phyloP scores from a whole-genome alignment of 2,113 vertebrate species.

The Ictalurus punctatus region DNA sequence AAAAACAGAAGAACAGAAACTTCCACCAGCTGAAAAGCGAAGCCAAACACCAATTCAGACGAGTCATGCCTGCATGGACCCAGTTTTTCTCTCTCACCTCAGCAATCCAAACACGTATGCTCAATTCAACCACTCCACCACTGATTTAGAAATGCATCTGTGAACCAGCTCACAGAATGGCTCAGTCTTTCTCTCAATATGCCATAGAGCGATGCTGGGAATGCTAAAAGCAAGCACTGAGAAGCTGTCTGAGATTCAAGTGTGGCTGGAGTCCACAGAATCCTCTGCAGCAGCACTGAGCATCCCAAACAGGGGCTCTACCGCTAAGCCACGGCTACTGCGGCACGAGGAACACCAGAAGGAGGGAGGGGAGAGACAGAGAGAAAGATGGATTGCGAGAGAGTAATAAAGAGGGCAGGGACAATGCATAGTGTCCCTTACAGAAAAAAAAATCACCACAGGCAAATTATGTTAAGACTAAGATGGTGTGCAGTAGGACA shows the following conservation, averaged over 20 bases:
- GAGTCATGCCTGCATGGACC: slow-evolving; percentile 70
- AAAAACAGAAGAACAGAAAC: slow-evolving; percentile 78
- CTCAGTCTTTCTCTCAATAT: slow-evolving; percentile 18
- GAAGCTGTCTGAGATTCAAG: slow-evolving; percentile 24
- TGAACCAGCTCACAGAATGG: slow-evolving; percentile 31
- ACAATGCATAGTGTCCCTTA: slow-evolving; percentile 25
- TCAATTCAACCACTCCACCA: slow-evolving; percentile 17
- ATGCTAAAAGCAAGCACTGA: neutral
- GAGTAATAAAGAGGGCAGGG: slow-evolving; percentile 59
- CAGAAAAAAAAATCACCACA: slow-evolving; percentile 21
- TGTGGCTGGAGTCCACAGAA: slow-evolving; percentile 38
- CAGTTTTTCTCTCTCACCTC: slow-evolving; percentile 10
- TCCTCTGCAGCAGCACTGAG: slow-evolving; percentile 37
- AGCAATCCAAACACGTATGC: slow-evolving; percentile 28
- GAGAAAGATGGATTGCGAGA: slow-evolving; percentile 52
- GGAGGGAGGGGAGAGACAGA: slow-evolving; percentile 48
- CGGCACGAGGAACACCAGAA: slow-evolving; percentile 58
- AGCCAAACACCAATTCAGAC: slow-evolving; percentile 78
- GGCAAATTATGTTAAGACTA: neutral
- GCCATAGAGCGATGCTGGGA: neutral
- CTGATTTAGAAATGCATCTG: slow-evolving; percentile 20
- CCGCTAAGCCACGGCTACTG: slow-evolving; percentile 63
- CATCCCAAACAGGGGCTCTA: slow-evolving; percentile 7
- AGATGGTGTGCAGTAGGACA: neutral
- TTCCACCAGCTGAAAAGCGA: slow-evolving; percentile 79